Percentiles rank a stretch among this genome's conserved stretches.
These are phyloP conservation scores for Dolichomitus sp. DNA, from an alignment of 2,888 invertebrate species.

Conservation along the genomic window DNA sequence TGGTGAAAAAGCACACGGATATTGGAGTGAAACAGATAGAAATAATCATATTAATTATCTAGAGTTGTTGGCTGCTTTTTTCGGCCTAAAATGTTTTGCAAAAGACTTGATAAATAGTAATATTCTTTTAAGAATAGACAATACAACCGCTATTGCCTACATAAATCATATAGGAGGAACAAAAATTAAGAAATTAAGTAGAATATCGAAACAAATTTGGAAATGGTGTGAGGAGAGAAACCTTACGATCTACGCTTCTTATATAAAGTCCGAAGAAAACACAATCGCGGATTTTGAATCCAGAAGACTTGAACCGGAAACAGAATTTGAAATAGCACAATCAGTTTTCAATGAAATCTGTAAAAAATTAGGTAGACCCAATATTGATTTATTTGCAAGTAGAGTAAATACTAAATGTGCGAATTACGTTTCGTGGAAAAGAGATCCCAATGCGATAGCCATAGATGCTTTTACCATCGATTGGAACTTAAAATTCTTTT, in stretches of 20 bases:
- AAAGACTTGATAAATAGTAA: slow-evolving; percentile 38
- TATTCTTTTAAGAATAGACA: slow-evolving; percentile 54
- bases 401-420: slow-evolving; percentile 53
- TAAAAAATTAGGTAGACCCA: slow-evolving; percentile 34
- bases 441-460: slow-evolving; percentile 52
- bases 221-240: slow-evolving; percentile 57
- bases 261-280: slow-evolving; percentile 58
- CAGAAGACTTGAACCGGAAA: slow-evolving; percentile 50
- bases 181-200: slow-evolving; percentile 38
- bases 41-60: slow-evolving; percentile 53
- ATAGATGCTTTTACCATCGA: slow-evolving; percentile 61
- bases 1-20: slow-evolving; percentile 28
- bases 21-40: slow-evolving; percentile 39
- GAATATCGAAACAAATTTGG: slow-evolving; percentile 56
- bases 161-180: slow-evolving; percentile 62
- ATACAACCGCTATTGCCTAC: slow-evolving; percentile 62
- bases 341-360: slow-evolving; percentile 45
- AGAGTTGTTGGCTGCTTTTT: slow-evolving; percentile 52
- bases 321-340: slow-evolving; percentile 55
- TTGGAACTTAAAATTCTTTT: slow-evolving; percentile 60
- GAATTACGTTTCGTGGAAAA: slow-evolving; percentile 53
- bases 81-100: slow-evolving; percentile 56
- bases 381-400: slow-evolving; percentile 61
- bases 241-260: slow-evolving; percentile 55
- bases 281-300: slow-evolving; percentile 54